Conservation (phyloP, 2,888 invertebrate genomes). For the Schrankia costaestrigalis region DNA sequence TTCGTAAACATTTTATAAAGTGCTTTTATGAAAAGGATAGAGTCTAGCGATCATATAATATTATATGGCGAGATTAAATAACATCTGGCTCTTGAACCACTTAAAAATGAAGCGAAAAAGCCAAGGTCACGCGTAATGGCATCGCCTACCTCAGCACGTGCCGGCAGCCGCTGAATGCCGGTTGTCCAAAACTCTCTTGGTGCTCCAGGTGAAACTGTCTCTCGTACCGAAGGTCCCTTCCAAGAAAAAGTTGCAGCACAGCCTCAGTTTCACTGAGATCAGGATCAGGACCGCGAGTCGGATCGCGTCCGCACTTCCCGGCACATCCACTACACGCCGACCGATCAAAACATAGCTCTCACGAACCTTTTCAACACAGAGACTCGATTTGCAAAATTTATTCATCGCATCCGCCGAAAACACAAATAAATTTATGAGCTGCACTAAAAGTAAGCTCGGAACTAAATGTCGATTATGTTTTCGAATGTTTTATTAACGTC, state of each 20-base stretch:
- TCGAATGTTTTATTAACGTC: slow-evolving; percentile 54
- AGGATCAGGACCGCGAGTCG: slow-evolving; percentile 48
- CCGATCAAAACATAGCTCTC: slow-evolving; percentile 76
- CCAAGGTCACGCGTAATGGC: slow-evolving; percentile 47
- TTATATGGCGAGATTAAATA: slow-evolving; percentile 15
- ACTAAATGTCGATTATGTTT: slow-evolving; percentile 35
- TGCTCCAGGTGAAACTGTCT: slow-evolving; percentile 30
- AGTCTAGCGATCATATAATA: slow-evolving; percentile 17
- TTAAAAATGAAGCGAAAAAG: slow-evolving; percentile 42
- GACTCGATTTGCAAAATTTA: slow-evolving; percentile 78
- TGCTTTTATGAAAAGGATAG: slow-evolving; percentile 27
- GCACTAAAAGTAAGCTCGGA: slow-evolving; percentile 59
- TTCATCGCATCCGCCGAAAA: slow-evolving; percentile 79
- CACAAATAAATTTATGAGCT: slow-evolving; percentile 70
- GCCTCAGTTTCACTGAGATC: slow-evolving; percentile 54
- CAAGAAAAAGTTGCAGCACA: slow-evolving; percentile 40
- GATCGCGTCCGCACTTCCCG: slow-evolving; percentile 62
- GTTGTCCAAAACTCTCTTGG: slow-evolving; percentile 40
- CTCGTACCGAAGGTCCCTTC: slow-evolving; percentile 35
- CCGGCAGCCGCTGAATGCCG: slow-evolving; percentile 40
- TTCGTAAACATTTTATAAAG: slow-evolving; percentile 14
- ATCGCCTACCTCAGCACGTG: slow-evolving; percentile 66
- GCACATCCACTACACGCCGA: slow-evolving; percentile 69
- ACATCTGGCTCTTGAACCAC: slow-evolving; percentile 27
- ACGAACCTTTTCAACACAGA: slow-evolving; percentile 76